Evolutionary conservation across 1,140 invertebrate species (phyloP).

Genomic region (Ostrea edulis): DNA sequence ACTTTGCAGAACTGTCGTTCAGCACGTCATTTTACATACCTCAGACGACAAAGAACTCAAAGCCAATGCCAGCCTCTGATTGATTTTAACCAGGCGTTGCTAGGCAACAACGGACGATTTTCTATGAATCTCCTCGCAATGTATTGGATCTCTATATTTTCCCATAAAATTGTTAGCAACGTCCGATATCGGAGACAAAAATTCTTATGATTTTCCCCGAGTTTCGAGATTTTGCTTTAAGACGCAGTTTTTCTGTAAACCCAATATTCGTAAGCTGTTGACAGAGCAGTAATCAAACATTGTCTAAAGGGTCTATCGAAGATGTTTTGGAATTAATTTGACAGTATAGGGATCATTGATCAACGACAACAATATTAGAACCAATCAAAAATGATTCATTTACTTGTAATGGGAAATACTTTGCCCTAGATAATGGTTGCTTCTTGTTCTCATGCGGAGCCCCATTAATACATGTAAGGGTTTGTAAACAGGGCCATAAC

Average conservation of each 20-base stretch:
- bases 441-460: not conserved
- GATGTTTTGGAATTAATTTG: constrained; percentile 26
- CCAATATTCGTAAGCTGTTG: not conserved
- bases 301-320: not conserved
- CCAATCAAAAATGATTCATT: not conserved
- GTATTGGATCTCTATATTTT: constrained; percentile 35
- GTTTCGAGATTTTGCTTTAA: not conserved
- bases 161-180: constrained; percentile 16
- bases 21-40: constrained; percentile 30
- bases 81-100: constrained; percentile 42
- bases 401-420: not conserved
- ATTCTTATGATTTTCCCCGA: not conserved
- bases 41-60: not conserved
- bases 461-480: not conserved
- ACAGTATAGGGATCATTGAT: constrained; percentile 8
- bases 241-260: not conserved
- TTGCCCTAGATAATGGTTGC: not conserved
- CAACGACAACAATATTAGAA: constrained; percentile 11
- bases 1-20: not conserved
- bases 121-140: constrained; percentile 20
- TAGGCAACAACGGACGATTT: constrained; percentile 28
- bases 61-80: constrained; percentile 23
- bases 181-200: not conserved
- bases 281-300: not conserved
- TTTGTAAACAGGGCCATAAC: not conserved